Percentiles rank a stretch among this genome's conserved stretches.
Evolutionary conservation across 2,888 invertebrate genomes (phyloP).

Genomic region (Lasioglossum oenotherae): DNA sequence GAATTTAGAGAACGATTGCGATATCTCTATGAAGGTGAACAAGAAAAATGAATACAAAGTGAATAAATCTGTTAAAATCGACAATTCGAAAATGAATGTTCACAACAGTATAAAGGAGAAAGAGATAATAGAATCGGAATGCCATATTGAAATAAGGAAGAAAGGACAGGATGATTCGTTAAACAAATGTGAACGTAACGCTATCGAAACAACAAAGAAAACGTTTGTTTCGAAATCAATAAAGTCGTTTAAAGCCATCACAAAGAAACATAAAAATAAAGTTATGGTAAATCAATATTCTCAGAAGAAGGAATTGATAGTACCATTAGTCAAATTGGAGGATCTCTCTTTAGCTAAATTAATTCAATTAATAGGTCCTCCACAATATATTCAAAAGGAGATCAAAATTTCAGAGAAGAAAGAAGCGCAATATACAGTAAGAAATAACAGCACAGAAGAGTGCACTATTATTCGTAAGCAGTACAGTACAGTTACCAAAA

Average conservation of each 20-base stretch:
- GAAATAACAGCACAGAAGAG: neutral
- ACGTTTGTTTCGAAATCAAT: neutral
- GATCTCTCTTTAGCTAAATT: conserved; percentile 30
- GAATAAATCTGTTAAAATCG: conserved; percentile 8
- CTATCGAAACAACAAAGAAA: neutral
- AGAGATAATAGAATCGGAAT: neutral
- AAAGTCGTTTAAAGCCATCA: neutral
- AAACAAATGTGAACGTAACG: neutral
- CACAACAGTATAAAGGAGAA: neutral
- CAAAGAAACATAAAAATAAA: neutral
- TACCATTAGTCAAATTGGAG: conserved; percentile 35
- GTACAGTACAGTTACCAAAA: neutral
- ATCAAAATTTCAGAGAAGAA: neutral
- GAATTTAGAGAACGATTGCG: neutral
- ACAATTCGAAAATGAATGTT: neutral
- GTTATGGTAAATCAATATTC: neutral
- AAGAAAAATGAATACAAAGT: neutral
- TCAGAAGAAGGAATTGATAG: neutral
- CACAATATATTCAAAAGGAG: neutral
- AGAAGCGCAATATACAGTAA: neutral
- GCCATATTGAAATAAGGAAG: neutral
- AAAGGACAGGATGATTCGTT: neutral
- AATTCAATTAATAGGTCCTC: neutral
- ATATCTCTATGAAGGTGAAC: neutral
- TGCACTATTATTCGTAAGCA: neutral